Conservation (phyloP, 1,140 invertebrate species). For the Ceratina australensis region DNA sequence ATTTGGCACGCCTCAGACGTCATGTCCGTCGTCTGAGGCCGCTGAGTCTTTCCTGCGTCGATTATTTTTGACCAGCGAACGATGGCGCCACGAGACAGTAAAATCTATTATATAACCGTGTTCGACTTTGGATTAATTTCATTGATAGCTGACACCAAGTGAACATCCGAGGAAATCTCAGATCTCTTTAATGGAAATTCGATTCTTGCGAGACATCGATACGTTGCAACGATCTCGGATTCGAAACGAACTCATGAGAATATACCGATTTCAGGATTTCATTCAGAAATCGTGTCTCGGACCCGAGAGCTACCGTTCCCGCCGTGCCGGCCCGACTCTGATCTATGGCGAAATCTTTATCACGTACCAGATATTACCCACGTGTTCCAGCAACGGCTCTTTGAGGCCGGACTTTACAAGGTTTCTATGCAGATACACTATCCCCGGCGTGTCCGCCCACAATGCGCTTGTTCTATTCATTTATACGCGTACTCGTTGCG, state of each 20-base stretch:
- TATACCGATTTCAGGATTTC: conserved; percentile 31
- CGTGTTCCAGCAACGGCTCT: conserved; percentile 36
- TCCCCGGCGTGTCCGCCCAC: conserved; percentile 31
- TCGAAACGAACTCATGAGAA: neutral
- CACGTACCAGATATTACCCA: conserved; percentile 59
- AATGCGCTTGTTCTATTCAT: conserved; percentile 28
- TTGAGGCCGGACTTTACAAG: conserved; percentile 42
- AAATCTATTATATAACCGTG: neutral
- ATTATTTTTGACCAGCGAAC: conserved; percentile 25
- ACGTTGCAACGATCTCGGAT: conserved; percentile 1
- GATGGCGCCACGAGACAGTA: neutral
- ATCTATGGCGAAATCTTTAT: conserved; percentile 60
- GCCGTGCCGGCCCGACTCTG: conserved; percentile 15
- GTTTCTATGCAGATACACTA: conserved; percentile 48
- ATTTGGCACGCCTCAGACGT: conserved; percentile 60
- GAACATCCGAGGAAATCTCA: neutral
- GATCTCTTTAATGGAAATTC: neutral
- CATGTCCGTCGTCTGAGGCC: conserved; percentile 61
- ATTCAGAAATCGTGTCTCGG: conserved; percentile 47
- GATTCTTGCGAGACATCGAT: neutral
- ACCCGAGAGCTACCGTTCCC: conserved; percentile 29
- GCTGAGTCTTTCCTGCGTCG: conserved; percentile 11
- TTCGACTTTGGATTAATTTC: neutral
- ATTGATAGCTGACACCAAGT: neutral
- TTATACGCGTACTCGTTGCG: conserved; percentile 27